A percentile compares a stretch with the other conserved stretches of the same genome.
Evolutionary conservation across 2,113 vertebrate species (phyloP).

Genomic region (Sander vitreus): DNA sequence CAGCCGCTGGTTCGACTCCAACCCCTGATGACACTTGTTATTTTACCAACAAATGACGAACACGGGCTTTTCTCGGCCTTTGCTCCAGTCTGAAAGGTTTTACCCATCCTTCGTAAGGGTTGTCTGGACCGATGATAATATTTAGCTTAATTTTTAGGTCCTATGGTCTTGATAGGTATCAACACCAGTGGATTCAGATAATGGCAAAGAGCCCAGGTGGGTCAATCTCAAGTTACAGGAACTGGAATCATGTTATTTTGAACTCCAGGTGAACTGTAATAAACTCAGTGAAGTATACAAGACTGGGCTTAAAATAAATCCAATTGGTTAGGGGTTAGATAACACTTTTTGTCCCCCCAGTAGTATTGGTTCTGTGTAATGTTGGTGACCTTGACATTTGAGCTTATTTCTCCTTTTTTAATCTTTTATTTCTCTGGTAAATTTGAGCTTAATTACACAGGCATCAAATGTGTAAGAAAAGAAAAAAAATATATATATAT

Average conservation of each 20-base stretch:
- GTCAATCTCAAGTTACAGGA: conserved; percentile 24
- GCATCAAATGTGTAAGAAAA: background rate
- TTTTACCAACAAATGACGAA: background rate
- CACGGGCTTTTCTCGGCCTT: background rate
- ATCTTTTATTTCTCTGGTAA: background rate
- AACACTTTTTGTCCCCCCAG: no score
- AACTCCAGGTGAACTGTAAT: conserved; percentile 26
- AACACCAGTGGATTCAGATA: background rate
- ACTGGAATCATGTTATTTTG: conserved; percentile 21
- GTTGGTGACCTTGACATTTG: background rate
- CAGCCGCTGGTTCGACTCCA: no score
- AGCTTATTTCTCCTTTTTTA: background rate
- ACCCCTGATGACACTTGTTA: background rate
- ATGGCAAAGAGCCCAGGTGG: background rate
- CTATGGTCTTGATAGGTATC: background rate
- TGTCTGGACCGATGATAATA: background rate
- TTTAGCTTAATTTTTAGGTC: conserved; percentile 1
- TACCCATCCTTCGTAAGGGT: background rate
- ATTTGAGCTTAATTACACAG: background rate
- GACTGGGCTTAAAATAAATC: conserved; percentile 18
- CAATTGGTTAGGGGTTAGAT: background rate
- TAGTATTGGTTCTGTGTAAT: no score
- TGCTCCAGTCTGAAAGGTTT: background rate
- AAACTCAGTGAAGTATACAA: background rate
- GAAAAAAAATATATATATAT: no score